phyloP scores from a whole-genome alignment of 2,113 vertebrate species.

The Stercorarius parasiticus region DNA sequence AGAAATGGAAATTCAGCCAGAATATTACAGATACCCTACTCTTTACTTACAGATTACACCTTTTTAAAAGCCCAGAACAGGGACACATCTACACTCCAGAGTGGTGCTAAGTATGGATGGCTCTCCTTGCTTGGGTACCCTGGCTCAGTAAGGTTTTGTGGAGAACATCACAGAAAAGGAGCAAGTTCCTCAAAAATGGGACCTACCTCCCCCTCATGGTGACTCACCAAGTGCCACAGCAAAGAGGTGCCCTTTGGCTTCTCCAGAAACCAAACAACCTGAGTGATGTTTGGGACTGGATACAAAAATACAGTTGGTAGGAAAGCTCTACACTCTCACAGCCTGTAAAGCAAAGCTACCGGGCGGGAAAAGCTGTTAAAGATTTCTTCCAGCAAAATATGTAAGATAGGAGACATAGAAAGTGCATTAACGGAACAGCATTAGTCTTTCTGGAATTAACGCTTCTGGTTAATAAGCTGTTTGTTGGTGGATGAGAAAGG shows the following conservation, averaged over 20 bases:
- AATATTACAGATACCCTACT: neutral
- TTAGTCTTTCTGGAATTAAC: neutral
- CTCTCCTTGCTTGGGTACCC: neutral
- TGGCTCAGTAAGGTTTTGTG: neutral
- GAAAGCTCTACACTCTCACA: neutral
- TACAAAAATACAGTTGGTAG: neutral
- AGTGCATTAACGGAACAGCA: neutral
- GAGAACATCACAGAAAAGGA: neutral
- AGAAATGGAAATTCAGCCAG: neutral
- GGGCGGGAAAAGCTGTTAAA: neutral
- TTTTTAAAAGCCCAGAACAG: neutral
- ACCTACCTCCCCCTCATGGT: neutral
- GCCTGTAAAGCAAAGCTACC: neutral
- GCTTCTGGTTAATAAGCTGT: neutral
- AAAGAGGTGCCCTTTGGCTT: neutral
- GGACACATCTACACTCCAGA: neutral
- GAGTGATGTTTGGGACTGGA: neutral
- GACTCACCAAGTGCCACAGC: neutral
- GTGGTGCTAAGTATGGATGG: accelerated
- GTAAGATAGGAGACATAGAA: neutral
- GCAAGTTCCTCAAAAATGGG: neutral
- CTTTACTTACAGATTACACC: neutral
- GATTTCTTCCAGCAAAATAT: neutral
- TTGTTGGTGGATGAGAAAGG: neutral
- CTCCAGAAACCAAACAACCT: neutral